Evolutionary conservation across 2,797 vertebrate species (phyloP).

Genomic region (Ambastaia sidthimunki): DNA sequence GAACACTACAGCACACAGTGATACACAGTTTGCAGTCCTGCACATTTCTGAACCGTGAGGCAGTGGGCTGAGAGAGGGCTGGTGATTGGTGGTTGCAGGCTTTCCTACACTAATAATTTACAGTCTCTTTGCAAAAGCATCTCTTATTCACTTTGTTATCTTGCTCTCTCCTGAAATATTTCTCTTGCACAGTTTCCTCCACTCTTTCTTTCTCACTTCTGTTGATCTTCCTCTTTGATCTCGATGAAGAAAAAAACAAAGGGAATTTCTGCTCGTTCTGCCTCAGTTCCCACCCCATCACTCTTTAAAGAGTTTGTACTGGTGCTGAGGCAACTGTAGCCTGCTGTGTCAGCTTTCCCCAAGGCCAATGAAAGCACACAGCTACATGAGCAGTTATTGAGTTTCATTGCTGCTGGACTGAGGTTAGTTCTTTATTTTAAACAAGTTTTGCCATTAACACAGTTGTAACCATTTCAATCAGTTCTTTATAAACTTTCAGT

Average conservation of each 20-base stretch:
- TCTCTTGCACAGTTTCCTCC: conserved; percentile 12
- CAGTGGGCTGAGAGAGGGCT: not conserved
- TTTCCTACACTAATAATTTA: conserved; percentile 39
- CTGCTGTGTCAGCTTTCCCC: conserved; percentile 65
- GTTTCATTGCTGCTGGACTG: conserved; percentile 11
- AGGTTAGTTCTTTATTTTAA: not conserved
- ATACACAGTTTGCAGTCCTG: not conserved
- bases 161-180: conserved; percentile 6
- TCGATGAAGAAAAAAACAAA: conserved; percentile 29
- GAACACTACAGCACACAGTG: not conserved
- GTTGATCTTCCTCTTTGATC: conserved; percentile 23
- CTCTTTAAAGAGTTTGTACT: conserved; percentile 53
- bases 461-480: not conserved
- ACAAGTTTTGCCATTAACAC: not conserved
- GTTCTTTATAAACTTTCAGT: not conserved
- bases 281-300: not conserved
- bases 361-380: not conserved
- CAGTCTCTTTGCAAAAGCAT: conserved; percentile 22
- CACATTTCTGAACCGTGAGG: conserved; percentile 4
- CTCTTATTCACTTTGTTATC: conserved; percentile 4
- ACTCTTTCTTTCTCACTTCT: not conserved
- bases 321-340: conserved; percentile 65
- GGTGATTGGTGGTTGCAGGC: conserved; percentile 34
- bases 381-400: conserved; percentile 8
- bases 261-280: conserved; percentile 3